A percentile compares a stretch with the other conserved stretches of the same genome.
Conservation (phyloP, 2,797 vertebrate species). For the Melanitta fusca region DNA sequence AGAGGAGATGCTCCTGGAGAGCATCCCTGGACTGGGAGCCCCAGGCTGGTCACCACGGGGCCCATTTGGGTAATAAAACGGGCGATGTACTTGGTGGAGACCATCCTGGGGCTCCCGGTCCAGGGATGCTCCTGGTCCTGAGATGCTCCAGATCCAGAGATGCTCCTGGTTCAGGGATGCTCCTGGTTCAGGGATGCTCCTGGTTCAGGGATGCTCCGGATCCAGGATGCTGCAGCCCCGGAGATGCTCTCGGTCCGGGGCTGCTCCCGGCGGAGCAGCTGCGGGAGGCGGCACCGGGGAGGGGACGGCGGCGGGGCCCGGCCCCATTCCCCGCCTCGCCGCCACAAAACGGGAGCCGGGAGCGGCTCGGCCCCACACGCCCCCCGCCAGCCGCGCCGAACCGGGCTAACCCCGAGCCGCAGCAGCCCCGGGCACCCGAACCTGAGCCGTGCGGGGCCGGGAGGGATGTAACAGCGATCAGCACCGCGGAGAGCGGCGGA, state of each 20-base stretch:
- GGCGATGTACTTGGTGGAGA: too few relatives aligned
- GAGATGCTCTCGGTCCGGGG: neutral
- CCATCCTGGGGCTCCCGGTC: neutral
- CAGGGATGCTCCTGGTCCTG: neutral
- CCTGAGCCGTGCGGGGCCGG: neutral
- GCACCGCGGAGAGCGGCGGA: constrained; percentile 77
- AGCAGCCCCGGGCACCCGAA: neutral
- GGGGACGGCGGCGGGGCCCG: neutral
- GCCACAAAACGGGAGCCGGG: constrained; percentile 32
- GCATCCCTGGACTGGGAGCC: neutral
- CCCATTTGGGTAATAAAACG: neutral
- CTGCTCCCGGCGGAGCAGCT: neutral
- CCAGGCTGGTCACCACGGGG: neutral
- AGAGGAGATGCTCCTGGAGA: too few relatives aligned
- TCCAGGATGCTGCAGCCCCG: too few relatives aligned
- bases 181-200: too few relatives aligned
- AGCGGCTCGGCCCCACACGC: neutral
- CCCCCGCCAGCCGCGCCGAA: neutral
- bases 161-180: too few relatives aligned
- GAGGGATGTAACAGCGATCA: constrained; percentile 59
- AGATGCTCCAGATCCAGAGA: neutral
- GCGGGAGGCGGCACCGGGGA: constrained; percentile 35
- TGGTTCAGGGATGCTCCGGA: too few relatives aligned
- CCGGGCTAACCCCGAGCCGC: neutral
- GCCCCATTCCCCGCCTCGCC: constrained; percentile 35